Base-by-base conservation (phyloP, 1,140 invertebrate species). In the Babylonia areolata region DNA sequence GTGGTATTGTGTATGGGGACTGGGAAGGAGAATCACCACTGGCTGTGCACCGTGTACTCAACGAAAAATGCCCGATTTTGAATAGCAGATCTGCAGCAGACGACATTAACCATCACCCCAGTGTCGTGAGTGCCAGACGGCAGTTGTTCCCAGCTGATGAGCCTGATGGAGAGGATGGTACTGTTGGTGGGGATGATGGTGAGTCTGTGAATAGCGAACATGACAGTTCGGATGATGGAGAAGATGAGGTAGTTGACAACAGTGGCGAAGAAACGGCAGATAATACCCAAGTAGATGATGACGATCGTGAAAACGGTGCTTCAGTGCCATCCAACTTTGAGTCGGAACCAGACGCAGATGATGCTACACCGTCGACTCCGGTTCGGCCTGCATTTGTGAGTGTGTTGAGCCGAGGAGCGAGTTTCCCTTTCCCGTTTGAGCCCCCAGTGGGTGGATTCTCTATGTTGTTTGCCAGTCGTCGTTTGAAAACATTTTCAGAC, bases 1-100 rank as follows among this genome's bases (percentile, higher is more conserved):
- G 88, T 85, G 51, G 42, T 33, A 69, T 84, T 9, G 78, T 40
- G 51, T 87, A 84, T 54, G 40, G 71, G 20, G 73, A 46, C 1
- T 88, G 88, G 88, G n/a, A 15, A 9, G 86, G 84, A 17, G 86
- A 88, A 78, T 88, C 88, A 1, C 88, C 88, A 1, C 78, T 87
- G 15, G 88, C 88, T 51, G 88, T 88, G 17, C 88, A 88, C 73
- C 82, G 88, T 9, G 85, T 84, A 0, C 81, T 88, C 0, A 87
- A 81, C 35, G 86, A 84, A 35, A 83, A 86, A 23, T 88, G 88
- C 46, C 51, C 51, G 9, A 84, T 87, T 84, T 75, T 88, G 28
- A 86, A 58, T 51, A 85, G 39, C 40, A 51, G 81, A 31, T 77
- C 81, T 54, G 39, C 77, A 37, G 58, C 84, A 84, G 15, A 64